Percentiles rank a stretch among this genome's conserved stretches.
Evolutionary conservation across 2,797 vertebrate genomes (phyloP).

Genomic region (Myotis vivesi): DNA sequence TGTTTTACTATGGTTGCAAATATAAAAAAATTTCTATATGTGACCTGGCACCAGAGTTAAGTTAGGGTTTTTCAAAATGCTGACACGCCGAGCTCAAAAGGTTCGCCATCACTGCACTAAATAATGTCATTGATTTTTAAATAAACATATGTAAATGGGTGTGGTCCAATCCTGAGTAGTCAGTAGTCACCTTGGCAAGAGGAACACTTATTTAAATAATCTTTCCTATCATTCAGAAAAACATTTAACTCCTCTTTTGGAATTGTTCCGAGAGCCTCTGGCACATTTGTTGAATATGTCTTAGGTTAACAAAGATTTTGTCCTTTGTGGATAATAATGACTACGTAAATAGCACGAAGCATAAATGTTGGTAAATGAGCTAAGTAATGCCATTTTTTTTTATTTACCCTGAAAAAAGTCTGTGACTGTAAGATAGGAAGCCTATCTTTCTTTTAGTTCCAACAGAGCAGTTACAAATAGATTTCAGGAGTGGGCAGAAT

Average conservation of each 20-base stretch:
- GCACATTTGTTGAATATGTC: conserved; percentile 51
- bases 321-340: conserved; percentile 55
- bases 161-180: not conserved
- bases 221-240: conserved; percentile 37
- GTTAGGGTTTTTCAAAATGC: too few relatives aligned
- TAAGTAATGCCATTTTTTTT: not conserved
- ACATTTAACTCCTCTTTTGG: conserved; percentile 23
- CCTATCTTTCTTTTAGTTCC: not conserved
- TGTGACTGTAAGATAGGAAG: conserved; percentile 3
- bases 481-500: not conserved
- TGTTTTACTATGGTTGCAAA: too few relatives aligned
- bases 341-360: conserved; percentile 50
- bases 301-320: conserved; percentile 70
- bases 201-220: conserved; percentile 54
- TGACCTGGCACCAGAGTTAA: too few relatives aligned
- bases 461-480: not conserved
- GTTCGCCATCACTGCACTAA: not conserved
- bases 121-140: conserved; percentile 51
- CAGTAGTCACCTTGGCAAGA: conserved; percentile 42
- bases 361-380: conserved; percentile 34
- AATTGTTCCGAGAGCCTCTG: conserved; percentile 55
- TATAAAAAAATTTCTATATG: too few relatives aligned
- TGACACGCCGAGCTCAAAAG: too few relatives aligned
- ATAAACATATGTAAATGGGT: conserved; percentile 49
- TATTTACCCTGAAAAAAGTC: not conserved